These are phyloP conservation scores for Steatornis caripensis DNA, from an alignment of 2,113 vertebrate genomes.

Conservation along the genomic window DNA sequence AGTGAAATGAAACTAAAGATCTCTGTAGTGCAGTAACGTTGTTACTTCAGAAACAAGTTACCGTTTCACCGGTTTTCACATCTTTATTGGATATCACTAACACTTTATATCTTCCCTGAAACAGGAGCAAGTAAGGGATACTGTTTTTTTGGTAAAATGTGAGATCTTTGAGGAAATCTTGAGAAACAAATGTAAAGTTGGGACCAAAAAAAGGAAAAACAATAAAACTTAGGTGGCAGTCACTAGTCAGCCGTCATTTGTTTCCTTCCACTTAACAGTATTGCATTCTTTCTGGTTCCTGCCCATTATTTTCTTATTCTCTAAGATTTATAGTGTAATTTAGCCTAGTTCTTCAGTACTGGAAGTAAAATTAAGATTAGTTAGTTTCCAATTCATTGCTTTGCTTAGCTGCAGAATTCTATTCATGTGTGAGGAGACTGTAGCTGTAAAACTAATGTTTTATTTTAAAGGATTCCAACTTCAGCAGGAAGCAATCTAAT, in stretches of 20 bases:
- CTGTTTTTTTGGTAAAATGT: background rate
- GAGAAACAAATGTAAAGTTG: background rate
- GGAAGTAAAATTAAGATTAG: background rate
- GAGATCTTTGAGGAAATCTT: background rate
- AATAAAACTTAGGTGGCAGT: background rate
- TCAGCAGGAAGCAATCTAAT: background rate
- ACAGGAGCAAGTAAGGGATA: background rate
- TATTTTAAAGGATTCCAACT: background rate
- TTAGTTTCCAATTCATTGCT: background rate
- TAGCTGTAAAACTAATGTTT: background rate
- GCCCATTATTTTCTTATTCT: background rate
- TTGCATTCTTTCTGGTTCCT: background rate
- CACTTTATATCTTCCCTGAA: background rate
- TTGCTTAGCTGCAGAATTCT: background rate
- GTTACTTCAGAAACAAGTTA: background rate
- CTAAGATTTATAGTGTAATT: background rate
- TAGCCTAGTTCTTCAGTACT: background rate
- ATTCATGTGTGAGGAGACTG: background rate
- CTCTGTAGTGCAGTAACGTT: background rate
- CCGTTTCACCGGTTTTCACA: background rate
- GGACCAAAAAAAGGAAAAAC: background rate
- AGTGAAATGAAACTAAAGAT: background rate
- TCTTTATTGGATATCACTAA: background rate
- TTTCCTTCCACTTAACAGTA: background rate
- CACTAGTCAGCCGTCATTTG: background rate